Base-by-base conservation (phyloP, 2,888 invertebrate genomes). In the Orchesellides sinensis region DNA sequence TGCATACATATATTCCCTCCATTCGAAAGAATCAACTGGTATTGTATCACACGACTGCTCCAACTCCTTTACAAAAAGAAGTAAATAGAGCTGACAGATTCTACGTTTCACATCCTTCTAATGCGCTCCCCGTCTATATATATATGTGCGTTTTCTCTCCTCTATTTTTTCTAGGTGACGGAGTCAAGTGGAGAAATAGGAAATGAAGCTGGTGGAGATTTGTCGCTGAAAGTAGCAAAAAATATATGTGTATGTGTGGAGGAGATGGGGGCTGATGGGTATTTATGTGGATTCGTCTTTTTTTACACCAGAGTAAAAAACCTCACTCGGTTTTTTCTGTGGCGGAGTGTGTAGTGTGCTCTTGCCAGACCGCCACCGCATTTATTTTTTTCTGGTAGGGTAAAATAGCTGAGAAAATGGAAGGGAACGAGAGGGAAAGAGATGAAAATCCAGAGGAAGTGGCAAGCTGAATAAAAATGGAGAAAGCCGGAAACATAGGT, bases 401-500 rank as follows among this genome's bases (percentile, higher is more conserved):
- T 40, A 8, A n/a, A 54, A 23, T 5, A 54, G 54, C 19, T 19
- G 21, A 52, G 12, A 23, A 54, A 54, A 23, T 12, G 23, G 54
- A 54, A 40, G 10, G 10, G 10, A 32, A 32, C 5, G 10, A 32
- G 10, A 5, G 32, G 32, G 32, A 19, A 17, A 47, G 49, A 49
- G 66, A 66, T 66, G 66, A 69, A n/a, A n/a, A 49, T 52, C 27
- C 52, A 69, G n/a, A n/a, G 68, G 68, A 69, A 69, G 68, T 52
- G 25, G 29, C 68, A 52, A 69, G 68, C 52, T 49, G 68, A 69
- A 69, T 69, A 69, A 69, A 69, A 69, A 69, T 69, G 68, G 52
- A 23, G 32, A 47, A 69, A 69, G 52, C 68, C 68, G 68, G 68
- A 69, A 69, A 52, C 68, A 49, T 29, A 52, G 68, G 68, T 69